Percentiles rank a stretch among this genome's conserved stretches.
These are phyloP conservation scores for Neoseiulus cucumeris DNA, from an alignment of 1,140 invertebrate species.

Conservation along the genomic window DNA sequence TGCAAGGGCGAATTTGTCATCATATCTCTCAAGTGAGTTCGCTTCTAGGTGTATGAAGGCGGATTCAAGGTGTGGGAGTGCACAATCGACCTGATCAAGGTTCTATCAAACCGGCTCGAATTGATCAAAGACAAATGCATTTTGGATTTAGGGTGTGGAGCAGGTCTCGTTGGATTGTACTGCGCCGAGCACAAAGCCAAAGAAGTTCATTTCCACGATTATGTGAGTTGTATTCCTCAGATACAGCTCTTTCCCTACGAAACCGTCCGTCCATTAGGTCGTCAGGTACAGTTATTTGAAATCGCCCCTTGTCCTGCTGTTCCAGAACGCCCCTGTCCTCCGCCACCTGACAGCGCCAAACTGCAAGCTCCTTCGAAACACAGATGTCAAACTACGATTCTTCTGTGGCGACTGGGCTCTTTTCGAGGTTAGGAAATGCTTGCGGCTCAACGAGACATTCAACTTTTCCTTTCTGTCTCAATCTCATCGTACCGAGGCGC, in stretches of 20 bases:
- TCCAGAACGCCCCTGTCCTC: background rate
- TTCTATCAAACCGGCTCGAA: background rate
- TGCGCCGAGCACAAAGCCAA: background rate
- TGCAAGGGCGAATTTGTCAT: no score
- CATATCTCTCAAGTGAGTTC: no score
- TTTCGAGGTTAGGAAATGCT: background rate
- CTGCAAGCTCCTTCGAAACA: background rate
- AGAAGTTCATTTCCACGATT: background rate
- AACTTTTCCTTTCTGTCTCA: no score
- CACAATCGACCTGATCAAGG: conserved; percentile 1
- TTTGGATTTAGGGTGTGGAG: background rate
- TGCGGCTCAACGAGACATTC: no score
- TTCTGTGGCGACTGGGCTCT: background rate
- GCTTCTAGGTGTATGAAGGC: background rate
- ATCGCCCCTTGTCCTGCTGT: no score
- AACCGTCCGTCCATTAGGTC: no score
- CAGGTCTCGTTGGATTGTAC: background rate
- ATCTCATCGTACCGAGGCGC: no score
- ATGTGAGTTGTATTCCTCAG: background rate
- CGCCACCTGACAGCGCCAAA: background rate
- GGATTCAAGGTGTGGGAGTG: background rate
- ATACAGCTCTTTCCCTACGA: no score
- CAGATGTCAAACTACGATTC: background rate
- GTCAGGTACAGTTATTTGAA: no score
- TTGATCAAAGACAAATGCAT: background rate